phyloP scores from a whole-genome alignment of 37 sponge, comb jelly and placozoan genomes.

The Mnemiopsis leidyi region DNA sequence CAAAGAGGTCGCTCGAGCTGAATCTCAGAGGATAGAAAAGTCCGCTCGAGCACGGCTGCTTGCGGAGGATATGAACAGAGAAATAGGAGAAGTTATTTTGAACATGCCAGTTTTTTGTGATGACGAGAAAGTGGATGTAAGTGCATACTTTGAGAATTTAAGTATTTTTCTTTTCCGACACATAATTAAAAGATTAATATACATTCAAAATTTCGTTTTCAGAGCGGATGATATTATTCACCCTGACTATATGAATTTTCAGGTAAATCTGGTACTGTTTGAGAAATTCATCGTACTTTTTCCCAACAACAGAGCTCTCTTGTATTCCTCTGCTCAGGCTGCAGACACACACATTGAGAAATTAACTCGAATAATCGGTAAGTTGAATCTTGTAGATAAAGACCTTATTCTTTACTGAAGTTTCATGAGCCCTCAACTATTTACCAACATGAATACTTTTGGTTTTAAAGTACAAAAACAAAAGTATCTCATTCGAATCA shows the following conservation, averaged over 20 bases:
- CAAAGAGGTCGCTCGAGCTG: neutral
- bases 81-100: neutral
- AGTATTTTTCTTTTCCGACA: no score
- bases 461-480: no score
- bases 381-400: no score
- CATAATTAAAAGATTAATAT: no score
- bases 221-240: no score
- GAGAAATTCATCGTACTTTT: slow-evolving; percentile 22
- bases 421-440: no score
- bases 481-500: no score
- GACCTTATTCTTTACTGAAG: no score
- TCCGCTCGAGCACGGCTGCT: neutral
- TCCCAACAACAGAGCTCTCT: neutral
- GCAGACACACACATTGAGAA: slow-evolving; percentile 16
- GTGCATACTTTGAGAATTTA: no score
- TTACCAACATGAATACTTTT: no score
- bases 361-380: neutral
- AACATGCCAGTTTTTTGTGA: neutral
- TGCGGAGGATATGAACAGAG: neutral
- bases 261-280: slow-evolving; percentile 17
- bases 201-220: no score
- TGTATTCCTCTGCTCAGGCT: neutral
- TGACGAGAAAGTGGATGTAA: neutral
- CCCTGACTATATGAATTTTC: no score
- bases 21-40: slow-evolving; percentile 30